Evolutionary conservation across 1,140 invertebrate species (phyloP).

Genomic region (Mylabris phalerata): DNA sequence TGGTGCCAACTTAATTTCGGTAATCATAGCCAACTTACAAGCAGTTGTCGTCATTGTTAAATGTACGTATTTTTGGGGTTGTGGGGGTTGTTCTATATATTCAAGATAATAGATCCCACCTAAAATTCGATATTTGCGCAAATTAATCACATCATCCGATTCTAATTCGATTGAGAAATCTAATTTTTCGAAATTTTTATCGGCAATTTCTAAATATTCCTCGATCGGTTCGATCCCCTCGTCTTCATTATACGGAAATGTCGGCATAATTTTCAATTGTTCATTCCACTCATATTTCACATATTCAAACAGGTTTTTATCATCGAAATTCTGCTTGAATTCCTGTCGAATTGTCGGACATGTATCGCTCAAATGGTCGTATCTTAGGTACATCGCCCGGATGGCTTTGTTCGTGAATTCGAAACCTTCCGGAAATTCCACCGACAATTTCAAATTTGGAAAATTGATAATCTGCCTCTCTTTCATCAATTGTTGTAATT

Average conservation of each 20-base stretch:
- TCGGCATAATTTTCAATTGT: neutral
- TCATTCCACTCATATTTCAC: conserved; percentile 23
- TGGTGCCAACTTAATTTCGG: neutral
- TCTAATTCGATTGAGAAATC: conserved; percentile 32
- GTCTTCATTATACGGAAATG: neutral
- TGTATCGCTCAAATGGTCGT: conserved; percentile 53
- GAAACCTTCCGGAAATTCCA: conserved; percentile 47
- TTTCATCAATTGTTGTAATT: conserved; percentile 26
- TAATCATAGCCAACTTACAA: conserved; percentile 35
- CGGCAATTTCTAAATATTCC: too few relatives aligned
- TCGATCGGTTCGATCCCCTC: neutral
- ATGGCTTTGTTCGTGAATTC: conserved; percentile 49
- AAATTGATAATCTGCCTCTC: conserved; percentile 36
- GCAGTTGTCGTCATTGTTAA: conserved; percentile 43
- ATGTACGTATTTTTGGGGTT: conserved; percentile 48
- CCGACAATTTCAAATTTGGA: conserved; percentile 47
- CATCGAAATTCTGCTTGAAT: too few relatives aligned
- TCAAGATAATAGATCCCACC: conserved; percentile 60
- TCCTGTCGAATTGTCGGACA: conserved; percentile 20
- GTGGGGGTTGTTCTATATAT: conserved; percentile 58
- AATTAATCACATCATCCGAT: conserved; percentile 45
- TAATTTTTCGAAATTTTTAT: too few relatives aligned
- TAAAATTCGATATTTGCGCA: conserved; percentile 57
- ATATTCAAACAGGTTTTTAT: conserved; percentile 17
- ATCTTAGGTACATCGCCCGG: conserved; percentile 52